phyloP scores from a whole-genome alignment of 2,888 invertebrate species.

The Harpalus rufipes region DNA sequence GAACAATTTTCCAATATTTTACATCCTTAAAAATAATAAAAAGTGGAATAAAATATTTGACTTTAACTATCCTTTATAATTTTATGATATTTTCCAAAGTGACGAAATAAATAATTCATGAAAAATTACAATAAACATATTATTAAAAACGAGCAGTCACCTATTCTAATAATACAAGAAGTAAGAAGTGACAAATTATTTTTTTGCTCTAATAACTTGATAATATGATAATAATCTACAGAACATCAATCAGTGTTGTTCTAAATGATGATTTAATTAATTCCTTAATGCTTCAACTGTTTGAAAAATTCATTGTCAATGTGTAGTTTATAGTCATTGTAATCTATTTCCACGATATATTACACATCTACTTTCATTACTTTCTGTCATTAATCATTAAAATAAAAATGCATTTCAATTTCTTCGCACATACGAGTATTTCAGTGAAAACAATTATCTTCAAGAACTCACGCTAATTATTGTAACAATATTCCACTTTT shows the following conservation, averaged over 20 bases:
- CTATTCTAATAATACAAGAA: not conserved
- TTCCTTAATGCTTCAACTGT: not conserved
- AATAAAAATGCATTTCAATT: conserved; percentile 45
- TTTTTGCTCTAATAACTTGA: not conserved
- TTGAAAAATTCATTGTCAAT: not conserved
- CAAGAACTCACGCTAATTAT: conserved; percentile 17
- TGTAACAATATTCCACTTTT: conserved; percentile 45
- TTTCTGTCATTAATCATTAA: conserved; percentile 33
- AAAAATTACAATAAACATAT: not conserved
- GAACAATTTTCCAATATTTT: too few relatives aligned
- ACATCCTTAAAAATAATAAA: too few relatives aligned
- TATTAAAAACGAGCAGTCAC: not conserved
- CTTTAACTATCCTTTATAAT: too few relatives aligned
- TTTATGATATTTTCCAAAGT: too few relatives aligned
- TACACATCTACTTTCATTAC: conserved; percentile 24
- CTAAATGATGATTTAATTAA: not conserved
- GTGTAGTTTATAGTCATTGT: not conserved
- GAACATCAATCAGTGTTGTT: not conserved
- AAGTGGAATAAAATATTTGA: too few relatives aligned
- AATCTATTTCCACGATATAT: not conserved
- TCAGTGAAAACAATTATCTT: conserved; percentile 38
- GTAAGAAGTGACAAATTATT: not conserved
- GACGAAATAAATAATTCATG: too few relatives aligned
- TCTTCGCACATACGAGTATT: conserved; percentile 44
- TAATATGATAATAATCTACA: not conserved